phyloP scores from a whole-genome alignment of 1,140 invertebrate genomes.

The Pseudomyrmex concolor region DNA sequence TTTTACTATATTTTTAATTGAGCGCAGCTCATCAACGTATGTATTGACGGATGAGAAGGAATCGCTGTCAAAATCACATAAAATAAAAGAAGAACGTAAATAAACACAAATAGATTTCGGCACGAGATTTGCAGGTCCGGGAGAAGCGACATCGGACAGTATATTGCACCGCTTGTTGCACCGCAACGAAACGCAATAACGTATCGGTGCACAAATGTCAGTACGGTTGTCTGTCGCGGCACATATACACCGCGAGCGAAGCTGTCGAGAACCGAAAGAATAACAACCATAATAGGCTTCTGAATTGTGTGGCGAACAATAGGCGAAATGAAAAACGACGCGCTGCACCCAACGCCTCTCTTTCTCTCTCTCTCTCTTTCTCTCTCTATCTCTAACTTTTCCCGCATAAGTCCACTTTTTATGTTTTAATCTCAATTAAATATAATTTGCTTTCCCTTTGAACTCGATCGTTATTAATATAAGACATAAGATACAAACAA shows the following conservation, averaged over 20 bases:
- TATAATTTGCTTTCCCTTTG: slow-evolving; percentile 7
- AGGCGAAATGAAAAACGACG: slow-evolving; percentile 74
- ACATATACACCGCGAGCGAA: slow-evolving; percentile 69
- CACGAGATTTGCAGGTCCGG: slow-evolving; percentile 45
- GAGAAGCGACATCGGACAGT: slow-evolving; percentile 63
- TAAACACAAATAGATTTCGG: slow-evolving; percentile 66
- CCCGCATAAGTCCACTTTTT: not conserved
- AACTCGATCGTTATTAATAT: too few relatives aligned
- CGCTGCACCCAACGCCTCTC: not conserved
- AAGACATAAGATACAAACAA: too few relatives aligned
- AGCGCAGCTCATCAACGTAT: not conserved
- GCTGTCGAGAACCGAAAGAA: slow-evolving; percentile 72
- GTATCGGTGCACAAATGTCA: slow-evolving; percentile 73
- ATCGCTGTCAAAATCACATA: slow-evolving; percentile 26
- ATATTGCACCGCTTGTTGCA: slow-evolving; percentile 75
- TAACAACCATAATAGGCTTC: slow-evolving; percentile 77
- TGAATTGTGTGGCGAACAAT: slow-evolving; percentile 73
- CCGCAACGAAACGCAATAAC: slow-evolving; percentile 72
- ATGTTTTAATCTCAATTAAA: slow-evolving; percentile 45
- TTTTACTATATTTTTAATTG: slow-evolving; percentile 37
- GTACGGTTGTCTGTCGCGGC: slow-evolving; percentile 66
- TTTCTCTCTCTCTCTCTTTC: not conserved
- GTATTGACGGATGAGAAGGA: not conserved
- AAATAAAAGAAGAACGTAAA: slow-evolving; percentile 56
- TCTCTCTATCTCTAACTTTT: not conserved